phyloP scores from a whole-genome alignment of 1,140 invertebrate genomes.

The Drosophila cardini region DNA sequence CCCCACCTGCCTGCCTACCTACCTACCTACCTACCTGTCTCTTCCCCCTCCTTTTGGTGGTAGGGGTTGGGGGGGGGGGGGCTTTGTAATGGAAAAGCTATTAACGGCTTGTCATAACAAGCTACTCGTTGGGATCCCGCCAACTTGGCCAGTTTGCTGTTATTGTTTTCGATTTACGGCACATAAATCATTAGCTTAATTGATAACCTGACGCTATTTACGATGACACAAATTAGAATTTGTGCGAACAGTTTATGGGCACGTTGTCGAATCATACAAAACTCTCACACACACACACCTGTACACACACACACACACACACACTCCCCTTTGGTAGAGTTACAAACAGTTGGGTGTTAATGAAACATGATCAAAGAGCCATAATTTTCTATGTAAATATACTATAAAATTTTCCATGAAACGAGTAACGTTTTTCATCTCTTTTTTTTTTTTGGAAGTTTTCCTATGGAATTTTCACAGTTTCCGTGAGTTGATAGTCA shows the following conservation, averaged over 20 bases:
- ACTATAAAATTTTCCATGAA: slow-evolving; percentile 60
- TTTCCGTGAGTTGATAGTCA: slow-evolving; percentile 47
- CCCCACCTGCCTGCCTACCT: too few relatives aligned
- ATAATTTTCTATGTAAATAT: slow-evolving; percentile 18
- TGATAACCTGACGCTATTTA: slow-evolving; percentile 81
- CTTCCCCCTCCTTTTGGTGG: neutral
- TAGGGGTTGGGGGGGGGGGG: slow-evolving; percentile 8
- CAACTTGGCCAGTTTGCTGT: slow-evolving; percentile 47
- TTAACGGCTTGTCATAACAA: slow-evolving; percentile 78
- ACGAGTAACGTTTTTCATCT: slow-evolving; percentile 34
- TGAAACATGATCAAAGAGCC: slow-evolving; percentile 36
- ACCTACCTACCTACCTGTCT: neutral
- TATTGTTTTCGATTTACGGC: slow-evolving; percentile 80
- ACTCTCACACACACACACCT: neutral
- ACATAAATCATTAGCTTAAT: slow-evolving; percentile 81
- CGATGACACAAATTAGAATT: slow-evolving; percentile 83
- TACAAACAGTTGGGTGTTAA: slow-evolving; percentile 49
- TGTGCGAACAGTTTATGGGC: slow-evolving; percentile 73
- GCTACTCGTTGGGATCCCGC: slow-evolving; percentile 38
- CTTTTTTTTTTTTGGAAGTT: slow-evolving; percentile 46
- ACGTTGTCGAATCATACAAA: slow-evolving; percentile 10
- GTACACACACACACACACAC: too few relatives aligned
- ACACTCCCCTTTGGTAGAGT: neutral
- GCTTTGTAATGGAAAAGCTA: slow-evolving; percentile 68
- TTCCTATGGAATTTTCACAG: slow-evolving; percentile 42